Evolutionary conservation across 2,113 vertebrate genomes (phyloP).

Genomic region (Trogon surrucura): DNA sequence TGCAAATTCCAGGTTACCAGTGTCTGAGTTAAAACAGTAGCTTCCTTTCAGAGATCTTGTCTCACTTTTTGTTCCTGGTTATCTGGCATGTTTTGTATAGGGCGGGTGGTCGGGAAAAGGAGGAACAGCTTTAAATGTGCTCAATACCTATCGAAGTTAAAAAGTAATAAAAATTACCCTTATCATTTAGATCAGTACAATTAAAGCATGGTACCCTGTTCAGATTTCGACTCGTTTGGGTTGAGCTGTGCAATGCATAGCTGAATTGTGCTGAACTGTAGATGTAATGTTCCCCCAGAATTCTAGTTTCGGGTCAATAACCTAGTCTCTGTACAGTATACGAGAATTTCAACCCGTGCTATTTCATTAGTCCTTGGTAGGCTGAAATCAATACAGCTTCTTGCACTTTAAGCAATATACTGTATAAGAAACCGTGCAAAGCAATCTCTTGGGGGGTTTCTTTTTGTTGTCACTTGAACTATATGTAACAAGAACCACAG

Average conservation of each 20-base stretch:
- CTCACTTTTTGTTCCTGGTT: not conserved
- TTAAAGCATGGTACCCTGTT: not conserved
- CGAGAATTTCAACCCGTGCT: not conserved
- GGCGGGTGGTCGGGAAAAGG: not conserved
- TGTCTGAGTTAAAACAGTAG: not conserved
- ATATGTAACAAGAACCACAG: conserved; percentile 16
- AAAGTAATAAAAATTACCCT: not conserved
- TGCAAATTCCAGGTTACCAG: not conserved
- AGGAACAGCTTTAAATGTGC: not conserved
- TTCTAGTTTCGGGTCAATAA: not conserved
- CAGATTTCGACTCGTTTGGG: not conserved
- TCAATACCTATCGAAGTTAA: not conserved
- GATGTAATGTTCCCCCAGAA: not conserved
- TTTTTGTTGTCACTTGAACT: conserved; percentile 9
- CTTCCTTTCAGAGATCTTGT: not conserved
- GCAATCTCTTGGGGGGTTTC: not conserved
- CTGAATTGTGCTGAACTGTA: not conserved
- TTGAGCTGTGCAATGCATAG: not conserved
- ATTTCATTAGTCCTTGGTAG: not conserved
- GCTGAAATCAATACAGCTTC: not conserved
- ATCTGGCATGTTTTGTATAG: not conserved
- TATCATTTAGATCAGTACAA: not conserved
- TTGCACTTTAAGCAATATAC: not conserved
- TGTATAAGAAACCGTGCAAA: not conserved
- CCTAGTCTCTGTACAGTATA: not conserved